phyloP scores from a whole-genome alignment of 2,888 invertebrate genomes.

The Neria commutata region DNA sequence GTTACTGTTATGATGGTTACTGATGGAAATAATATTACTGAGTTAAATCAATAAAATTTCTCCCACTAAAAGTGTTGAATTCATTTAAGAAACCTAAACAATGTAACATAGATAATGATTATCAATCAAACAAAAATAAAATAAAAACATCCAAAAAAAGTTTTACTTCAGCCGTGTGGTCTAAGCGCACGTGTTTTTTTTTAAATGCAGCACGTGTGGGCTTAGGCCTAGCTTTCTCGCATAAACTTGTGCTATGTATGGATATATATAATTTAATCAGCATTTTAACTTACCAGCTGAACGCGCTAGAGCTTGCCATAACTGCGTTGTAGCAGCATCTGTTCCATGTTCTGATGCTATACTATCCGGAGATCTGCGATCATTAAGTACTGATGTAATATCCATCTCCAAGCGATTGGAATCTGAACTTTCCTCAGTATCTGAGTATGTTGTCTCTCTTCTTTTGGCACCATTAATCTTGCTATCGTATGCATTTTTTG shows the following conservation, averaged over 20 bases:
- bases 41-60: too few relatives aligned
- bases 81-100: too few relatives aligned
- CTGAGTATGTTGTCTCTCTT: constrained; percentile 55
- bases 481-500: constrained; percentile 10
- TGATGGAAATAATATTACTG: too few relatives aligned
- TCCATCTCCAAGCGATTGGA: constrained; percentile 50
- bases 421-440: constrained; percentile 68
- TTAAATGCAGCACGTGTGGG: too few relatives aligned
- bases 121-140: neutral
- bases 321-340: constrained; percentile 61
- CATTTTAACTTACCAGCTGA: constrained; percentile 54
- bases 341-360: constrained; percentile 58
- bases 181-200: too few relatives aligned
- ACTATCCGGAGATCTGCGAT: constrained; percentile 56
- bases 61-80: too few relatives aligned
- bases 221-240: too few relatives aligned
- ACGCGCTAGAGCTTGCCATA: constrained; percentile 62
- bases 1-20: too few relatives aligned
- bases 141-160: neutral
- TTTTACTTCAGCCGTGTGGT: too few relatives aligned
- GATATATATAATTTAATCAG: neutral
- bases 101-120: neutral
- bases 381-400: constrained; percentile 38
- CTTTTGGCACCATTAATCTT: constrained; percentile 17
- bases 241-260: neutral